Base-by-base conservation (phyloP, 2,113 vertebrate genomes). In the Xenopus laevis region DNA sequence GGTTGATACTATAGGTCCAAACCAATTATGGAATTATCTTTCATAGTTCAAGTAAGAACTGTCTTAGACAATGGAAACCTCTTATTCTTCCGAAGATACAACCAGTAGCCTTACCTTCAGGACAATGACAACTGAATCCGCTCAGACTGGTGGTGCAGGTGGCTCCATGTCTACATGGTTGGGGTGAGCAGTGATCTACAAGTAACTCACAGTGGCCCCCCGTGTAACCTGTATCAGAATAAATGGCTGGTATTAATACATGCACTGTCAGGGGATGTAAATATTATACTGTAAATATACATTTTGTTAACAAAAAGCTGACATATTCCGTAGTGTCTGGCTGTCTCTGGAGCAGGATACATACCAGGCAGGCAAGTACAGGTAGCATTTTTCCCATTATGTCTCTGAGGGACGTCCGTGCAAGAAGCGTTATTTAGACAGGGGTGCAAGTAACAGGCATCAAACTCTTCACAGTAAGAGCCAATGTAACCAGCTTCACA, bases 151-250 rank as follows among this genome's bases (percentile, higher is more conserved):
- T 96, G 71, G 86, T 83, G 77, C 97, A 99, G 0, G 92, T 93
- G 4, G 94, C 97, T 86, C 92, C 94, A 2, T 99, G 96, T 72
- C 88, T 91, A 84, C 97, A 99, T 0, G 97, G 95, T 73, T 94
- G 87, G 66, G 93, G 92, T 71, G 87, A 52, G 71, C 97, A 98
- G 8, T 96, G 93, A 83, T 99, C 92, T 7, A 98, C 90, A 86
- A 92, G 83, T 77, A 90, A 86, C 79, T 98, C 92, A 86, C 97
- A 99, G n/a, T 89, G 88, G 21, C 94, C 93, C 46, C 96, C 97
- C 0, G 91, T 92, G 55, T 91, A 93, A 78, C 90, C 92, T 94
- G 83, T 60, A 10, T 50, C 11, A 80, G 47, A 79, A 30, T 40
- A 40, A 40, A 40, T 40, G 33, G 2, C 6, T 5, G 2, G 33